A percentile compares a stretch with the other conserved stretches of the same genome.
These are phyloP conservation scores for Plebejus melissa DNA, from an alignment of 2,888 invertebrate species.

Conservation along the genomic window DNA sequence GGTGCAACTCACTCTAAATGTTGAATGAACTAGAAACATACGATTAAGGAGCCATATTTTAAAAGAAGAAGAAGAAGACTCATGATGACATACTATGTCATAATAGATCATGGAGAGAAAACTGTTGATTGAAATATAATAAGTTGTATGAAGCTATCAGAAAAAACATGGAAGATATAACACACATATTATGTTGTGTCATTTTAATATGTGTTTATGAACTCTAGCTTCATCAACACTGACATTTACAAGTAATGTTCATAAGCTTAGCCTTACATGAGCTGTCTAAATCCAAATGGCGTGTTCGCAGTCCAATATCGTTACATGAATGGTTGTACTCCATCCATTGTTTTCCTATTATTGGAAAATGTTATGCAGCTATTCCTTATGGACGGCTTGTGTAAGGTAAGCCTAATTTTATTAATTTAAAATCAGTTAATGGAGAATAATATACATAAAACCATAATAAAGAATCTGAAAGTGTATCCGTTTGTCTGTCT, in stretches of 20 bases:
- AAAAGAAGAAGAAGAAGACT: not conserved
- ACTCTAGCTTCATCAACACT: not conserved
- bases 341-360: not conserved
- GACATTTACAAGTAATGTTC: not conserved
- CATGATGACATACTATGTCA: not conserved
- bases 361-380: not conserved
- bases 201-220: conserved; percentile 3
- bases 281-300: not conserved
- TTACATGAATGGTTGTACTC: not conserved
- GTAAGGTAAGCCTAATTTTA: not conserved
- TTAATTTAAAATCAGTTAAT: too few relatives aligned
- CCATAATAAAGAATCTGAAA: too few relatives aligned
- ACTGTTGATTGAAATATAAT: conserved; percentile 20
- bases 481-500: too few relatives aligned
- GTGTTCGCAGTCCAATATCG: not conserved
- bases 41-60: not conserved
- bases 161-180: not conserved
- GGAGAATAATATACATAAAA: too few relatives aligned
- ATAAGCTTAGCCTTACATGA: not conserved
- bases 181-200: not conserved
- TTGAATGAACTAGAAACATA: not conserved
- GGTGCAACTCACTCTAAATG: not conserved
- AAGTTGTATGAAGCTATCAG: conserved; percentile 3
- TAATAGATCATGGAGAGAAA: not conserved
- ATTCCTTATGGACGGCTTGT: not conserved